Evolutionary conservation across 2,797 vertebrate species (phyloP).

Genomic region (Crypturellus tataupa): DNA sequence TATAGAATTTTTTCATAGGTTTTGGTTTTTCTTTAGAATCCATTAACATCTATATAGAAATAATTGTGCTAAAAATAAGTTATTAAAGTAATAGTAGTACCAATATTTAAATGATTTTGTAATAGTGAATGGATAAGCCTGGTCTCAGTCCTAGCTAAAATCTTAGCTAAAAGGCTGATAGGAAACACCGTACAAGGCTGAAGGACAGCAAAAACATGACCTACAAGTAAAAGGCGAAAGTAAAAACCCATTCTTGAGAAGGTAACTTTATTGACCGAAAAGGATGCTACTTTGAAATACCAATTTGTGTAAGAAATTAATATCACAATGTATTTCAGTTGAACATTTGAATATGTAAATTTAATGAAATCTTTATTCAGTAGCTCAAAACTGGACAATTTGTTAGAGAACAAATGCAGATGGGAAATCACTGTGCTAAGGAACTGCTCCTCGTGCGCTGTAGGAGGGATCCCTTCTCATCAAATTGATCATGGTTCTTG

Average conservation of each 20-base stretch:
- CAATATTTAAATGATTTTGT: not conserved
- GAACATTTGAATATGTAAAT: not conserved
- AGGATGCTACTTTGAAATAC: not conserved
- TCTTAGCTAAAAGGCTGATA: not conserved
- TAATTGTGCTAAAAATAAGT: not conserved
- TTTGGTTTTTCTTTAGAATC: not conserved
- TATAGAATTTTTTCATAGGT: not conserved
- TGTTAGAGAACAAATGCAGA: not conserved
- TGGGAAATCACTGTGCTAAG: not conserved
- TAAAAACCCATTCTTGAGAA: not conserved
- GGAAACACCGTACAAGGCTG: not conserved
- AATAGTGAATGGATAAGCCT: not conserved
- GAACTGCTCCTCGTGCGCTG: not conserved
- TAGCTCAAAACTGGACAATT: not conserved
- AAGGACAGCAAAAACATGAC: accelerated
- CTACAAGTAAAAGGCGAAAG: not conserved
- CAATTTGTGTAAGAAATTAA: not conserved
- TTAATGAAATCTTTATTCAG: not conserved
- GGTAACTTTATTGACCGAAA: not conserved
- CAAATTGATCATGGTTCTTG: not conserved
- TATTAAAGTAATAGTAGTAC: not conserved
- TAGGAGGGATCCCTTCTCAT: not conserved
- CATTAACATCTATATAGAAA: not conserved
- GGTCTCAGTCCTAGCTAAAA: not conserved
- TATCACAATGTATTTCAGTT: not conserved